phyloP scores from a whole-genome alignment of 2,113 vertebrate genomes.

The Equus przewalskii region DNA sequence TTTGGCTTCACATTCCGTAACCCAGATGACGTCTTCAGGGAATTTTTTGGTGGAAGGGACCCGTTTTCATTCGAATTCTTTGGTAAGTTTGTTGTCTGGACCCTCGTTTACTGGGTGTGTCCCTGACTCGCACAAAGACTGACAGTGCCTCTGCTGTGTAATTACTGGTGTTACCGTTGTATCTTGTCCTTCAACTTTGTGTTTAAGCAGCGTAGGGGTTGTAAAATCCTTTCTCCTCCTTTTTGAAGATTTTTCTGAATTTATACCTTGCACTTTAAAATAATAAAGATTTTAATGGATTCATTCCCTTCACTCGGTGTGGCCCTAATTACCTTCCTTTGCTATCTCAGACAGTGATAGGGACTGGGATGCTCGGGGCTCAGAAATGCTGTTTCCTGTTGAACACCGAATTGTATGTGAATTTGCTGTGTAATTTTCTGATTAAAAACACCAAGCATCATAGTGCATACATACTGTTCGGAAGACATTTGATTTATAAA shows the following conservation, averaged over 20 bases:
- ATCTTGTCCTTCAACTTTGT: not conserved
- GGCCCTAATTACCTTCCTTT: not conserved
- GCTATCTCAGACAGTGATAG: too few relatives aligned
- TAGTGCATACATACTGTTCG: not conserved
- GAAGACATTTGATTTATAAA: not conserved
- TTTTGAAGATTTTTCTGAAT: not conserved
- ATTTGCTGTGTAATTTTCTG: not conserved
- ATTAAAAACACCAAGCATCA: too few relatives aligned
- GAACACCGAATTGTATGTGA: not conserved
- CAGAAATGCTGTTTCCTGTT: not conserved
- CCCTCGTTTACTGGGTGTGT: not conserved
- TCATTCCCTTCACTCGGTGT: accelerated
- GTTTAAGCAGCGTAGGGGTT: not conserved
- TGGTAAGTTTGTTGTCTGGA: conserved; percentile 87
- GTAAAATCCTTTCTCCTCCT: too few relatives aligned
- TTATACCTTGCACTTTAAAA: too few relatives aligned
- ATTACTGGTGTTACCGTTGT: not conserved
- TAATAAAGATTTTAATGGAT: too few relatives aligned
- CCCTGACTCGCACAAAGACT: accelerated
- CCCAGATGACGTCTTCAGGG: conserved; percentile 98
- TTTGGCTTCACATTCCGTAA: conserved; percentile 98
- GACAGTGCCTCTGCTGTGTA: not conserved
- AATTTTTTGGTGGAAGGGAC: conserved; percentile 97
- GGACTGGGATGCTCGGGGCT: not conserved
- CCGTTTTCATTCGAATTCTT: conserved; percentile 96